These are phyloP conservation scores for Pardalotus punctatus DNA, from an alignment of 2,113 vertebrate genomes.

Conservation along the genomic window DNA sequence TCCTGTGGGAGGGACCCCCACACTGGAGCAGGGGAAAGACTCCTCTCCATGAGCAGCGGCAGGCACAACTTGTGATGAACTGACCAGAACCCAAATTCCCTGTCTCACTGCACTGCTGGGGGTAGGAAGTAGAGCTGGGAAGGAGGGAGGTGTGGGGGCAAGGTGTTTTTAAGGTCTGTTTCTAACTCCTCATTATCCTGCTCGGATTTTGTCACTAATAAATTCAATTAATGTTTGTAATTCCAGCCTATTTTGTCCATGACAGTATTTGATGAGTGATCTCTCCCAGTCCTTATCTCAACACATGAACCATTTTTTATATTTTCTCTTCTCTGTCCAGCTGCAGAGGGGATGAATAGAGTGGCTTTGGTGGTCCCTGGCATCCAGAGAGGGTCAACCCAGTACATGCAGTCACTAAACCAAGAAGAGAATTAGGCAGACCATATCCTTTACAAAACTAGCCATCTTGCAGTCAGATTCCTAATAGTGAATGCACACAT, in stretches of 20 bases:
- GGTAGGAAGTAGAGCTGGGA: neutral
- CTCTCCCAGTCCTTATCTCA: neutral
- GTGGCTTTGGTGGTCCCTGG: neutral
- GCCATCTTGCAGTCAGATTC: neutral
- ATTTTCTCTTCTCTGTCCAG: neutral
- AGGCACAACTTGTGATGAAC: neutral
- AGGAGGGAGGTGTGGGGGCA: neutral
- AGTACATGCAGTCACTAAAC: neutral
- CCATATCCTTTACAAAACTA: neutral
- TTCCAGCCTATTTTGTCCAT: neutral
- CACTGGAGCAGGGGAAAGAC: neutral
- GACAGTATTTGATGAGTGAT: neutral
- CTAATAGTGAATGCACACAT: rapidly evolving
- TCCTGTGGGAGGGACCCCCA: neutral
- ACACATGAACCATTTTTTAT: rapidly evolving
- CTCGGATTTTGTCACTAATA: neutral
- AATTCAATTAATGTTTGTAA: neutral
- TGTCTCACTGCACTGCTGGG: neutral
- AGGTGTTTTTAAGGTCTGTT: neutral
- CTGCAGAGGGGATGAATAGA: neutral
- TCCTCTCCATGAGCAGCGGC: neutral
- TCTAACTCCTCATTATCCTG: neutral
- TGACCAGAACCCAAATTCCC: neutral
- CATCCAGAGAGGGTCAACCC: neutral
- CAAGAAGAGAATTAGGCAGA: neutral